Percentiles rank a stretch among this genome's conserved stretches.
Evolutionary conservation across 2,888 invertebrate species (phyloP).

Genomic region (Clusia tigrina): DNA sequence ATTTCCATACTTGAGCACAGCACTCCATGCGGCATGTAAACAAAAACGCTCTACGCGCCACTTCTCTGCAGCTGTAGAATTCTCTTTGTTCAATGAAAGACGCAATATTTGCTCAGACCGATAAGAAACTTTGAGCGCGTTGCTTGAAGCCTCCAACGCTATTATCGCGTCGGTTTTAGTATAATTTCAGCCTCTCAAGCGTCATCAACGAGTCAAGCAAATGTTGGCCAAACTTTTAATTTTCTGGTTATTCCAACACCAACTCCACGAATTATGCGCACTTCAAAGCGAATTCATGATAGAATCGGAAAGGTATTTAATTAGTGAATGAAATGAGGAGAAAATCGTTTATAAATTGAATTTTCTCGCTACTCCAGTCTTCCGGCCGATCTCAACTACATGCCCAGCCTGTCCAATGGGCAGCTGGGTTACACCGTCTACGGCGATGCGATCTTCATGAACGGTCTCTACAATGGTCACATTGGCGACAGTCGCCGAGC

Average conservation of each 20-base stretch:
- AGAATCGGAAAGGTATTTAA: conserved; percentile 37
- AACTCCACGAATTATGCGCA: conserved; percentile 13
- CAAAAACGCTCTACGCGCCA: no score
- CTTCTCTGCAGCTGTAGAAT: no score
- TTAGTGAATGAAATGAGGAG: background rate
- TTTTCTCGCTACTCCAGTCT: conserved; percentile 63
- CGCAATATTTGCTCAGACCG: no score
- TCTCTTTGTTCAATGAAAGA: no score
- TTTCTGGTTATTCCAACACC: background rate
- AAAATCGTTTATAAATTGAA: background rate
- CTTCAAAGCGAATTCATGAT: conserved; percentile 35
- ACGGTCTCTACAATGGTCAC: conserved; percentile 70
- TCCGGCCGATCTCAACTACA: conserved; percentile 68
- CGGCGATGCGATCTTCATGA: conserved; percentile 70
- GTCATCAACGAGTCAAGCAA: background rate
- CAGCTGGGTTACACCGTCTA: conserved; percentile 70
- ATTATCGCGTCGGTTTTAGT: no score
- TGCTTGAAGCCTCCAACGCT: no score
- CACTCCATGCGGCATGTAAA: no score
- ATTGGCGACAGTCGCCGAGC: conserved; percentile 69
- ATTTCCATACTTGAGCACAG: no score
- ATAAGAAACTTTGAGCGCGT: no score
- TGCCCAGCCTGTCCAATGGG: conserved; percentile 71
- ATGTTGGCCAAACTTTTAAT: no score
- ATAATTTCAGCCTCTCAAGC: background rate